Evolutionary conservation across 2,888 invertebrate genomes (phyloP).

Genomic region (Eupithecia exiguata): DNA sequence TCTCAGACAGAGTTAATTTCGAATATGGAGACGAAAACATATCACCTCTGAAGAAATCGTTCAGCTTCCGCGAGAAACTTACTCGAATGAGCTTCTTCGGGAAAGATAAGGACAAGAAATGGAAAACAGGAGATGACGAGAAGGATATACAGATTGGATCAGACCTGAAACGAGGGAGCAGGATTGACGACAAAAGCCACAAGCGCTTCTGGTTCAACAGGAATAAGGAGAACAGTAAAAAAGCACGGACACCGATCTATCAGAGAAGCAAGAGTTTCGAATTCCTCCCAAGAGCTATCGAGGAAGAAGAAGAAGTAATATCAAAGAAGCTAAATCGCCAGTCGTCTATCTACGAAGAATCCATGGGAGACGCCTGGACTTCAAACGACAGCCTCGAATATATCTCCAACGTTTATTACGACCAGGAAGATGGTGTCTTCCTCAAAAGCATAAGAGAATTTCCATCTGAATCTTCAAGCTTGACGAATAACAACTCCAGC

Average conservation of each 20-base stretch:
- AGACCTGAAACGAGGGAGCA: slow-evolving; percentile 46
- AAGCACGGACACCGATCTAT: slow-evolving; percentile 61
- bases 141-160: slow-evolving; percentile 36
- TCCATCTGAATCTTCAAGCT: slow-evolving; percentile 61
- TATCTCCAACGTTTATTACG: slow-evolving; percentile 69
- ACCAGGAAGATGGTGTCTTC: slow-evolving; percentile 67
- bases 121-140: slow-evolving; percentile 64
- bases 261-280: slow-evolving; percentile 78
- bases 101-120: slow-evolving; percentile 58
- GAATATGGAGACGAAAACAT: slow-evolving; percentile 57
- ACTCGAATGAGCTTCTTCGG: slow-evolving; percentile 70
- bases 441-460: slow-evolving; percentile 72
- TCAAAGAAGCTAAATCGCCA: slow-evolving; percentile 54
- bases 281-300: slow-evolving; percentile 70
- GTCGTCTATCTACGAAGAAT: slow-evolving; percentile 69
- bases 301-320: slow-evolving; percentile 56
- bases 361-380: slow-evolving; percentile 68
- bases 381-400: slow-evolving; percentile 74
- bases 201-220: slow-evolving; percentile 78
- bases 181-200: slow-evolving; percentile 61
- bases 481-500: slow-evolving; percentile 56
- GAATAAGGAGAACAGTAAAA: slow-evolving; percentile 66
- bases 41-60: slow-evolving; percentile 72
- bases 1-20: slow-evolving; percentile 54
- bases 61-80: slow-evolving; percentile 75